phyloP scores from a whole-genome alignment of 2,888 invertebrate species.

The Habrosyne pyritoides region DNA sequence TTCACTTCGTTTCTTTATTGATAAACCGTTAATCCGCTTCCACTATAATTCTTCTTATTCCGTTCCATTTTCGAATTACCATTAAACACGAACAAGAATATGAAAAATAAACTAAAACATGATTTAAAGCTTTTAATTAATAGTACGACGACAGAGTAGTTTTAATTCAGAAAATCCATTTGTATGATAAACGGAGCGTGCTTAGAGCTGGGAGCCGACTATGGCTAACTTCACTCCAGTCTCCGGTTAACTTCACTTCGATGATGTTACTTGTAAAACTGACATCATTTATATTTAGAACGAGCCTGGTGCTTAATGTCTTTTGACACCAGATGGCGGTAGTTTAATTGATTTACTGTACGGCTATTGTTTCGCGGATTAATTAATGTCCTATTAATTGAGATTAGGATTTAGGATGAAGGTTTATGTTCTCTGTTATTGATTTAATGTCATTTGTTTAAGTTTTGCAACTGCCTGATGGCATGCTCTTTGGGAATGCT shows the following conservation, averaged over 20 bases:
- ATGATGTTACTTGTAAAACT: neutral
- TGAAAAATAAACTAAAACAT: neutral
- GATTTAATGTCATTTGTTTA: neutral
- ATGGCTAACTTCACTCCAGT: neutral
- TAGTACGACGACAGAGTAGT: conserved; percentile 29
- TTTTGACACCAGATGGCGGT: conserved; percentile 4
- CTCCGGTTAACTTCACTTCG: neutral
- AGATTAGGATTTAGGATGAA: neutral
- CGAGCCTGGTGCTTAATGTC: neutral
- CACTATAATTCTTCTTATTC: neutral
- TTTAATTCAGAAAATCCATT: conserved; percentile 61
- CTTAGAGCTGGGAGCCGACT: conserved; percentile 35
- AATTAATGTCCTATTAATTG: neutral
- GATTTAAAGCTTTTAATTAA: conserved; percentile 33
- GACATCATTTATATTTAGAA: neutral
- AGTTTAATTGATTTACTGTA: conserved; percentile 3
- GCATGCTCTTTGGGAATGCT: too few species aligned
- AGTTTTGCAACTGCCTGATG: too few species aligned
- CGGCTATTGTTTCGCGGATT: neutral
- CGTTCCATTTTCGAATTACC: neutral
- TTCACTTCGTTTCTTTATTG: too few species aligned
- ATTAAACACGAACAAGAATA: neutral
- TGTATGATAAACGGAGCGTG: conserved; percentile 56
- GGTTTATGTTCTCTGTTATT: neutral
- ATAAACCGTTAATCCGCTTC: too few species aligned